phyloP scores from a whole-genome alignment of 2,113 vertebrate genomes.

The Guaruba guarouba region DNA sequence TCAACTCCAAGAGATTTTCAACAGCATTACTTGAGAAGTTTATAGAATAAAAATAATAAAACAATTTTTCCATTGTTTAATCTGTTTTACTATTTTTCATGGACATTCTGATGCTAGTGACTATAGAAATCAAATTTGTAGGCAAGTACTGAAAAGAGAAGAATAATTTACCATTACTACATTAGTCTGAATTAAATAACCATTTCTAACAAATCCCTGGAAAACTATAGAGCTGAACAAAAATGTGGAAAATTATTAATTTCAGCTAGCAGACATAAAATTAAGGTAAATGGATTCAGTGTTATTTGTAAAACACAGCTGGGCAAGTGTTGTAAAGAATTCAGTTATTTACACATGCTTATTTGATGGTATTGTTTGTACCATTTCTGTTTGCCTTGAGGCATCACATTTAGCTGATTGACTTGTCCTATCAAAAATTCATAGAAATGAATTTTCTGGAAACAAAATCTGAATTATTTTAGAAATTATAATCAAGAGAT shows the following conservation, averaged over 20 bases:
- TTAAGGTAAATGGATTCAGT: not conserved
- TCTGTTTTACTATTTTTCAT: not conserved
- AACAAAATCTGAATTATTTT: not conserved
- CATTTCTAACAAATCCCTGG: not conserved
- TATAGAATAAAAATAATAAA: not conserved
- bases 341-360: not conserved
- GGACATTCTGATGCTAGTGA: not conserved
- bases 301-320: not conserved
- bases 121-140: not conserved
- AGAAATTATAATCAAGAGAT: not conserved
- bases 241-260: not conserved
- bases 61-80: not conserved
- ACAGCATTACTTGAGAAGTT: not conserved
- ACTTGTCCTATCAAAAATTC: not conserved
- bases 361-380: not conserved
- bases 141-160: not conserved
- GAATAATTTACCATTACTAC: not conserved
- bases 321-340: not conserved
- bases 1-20: not conserved
- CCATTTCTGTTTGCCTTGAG: not conserved
- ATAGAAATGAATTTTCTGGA: not conserved
- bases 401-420: not conserved
- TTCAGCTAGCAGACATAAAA: not conserved
- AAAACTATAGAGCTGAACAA: constrained; percentile 7
- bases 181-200: not conserved